These are phyloP conservation scores for Sturnira hondurensis DNA, from an alignment of 2,113 vertebrate genomes.

Conservation along the genomic window DNA sequence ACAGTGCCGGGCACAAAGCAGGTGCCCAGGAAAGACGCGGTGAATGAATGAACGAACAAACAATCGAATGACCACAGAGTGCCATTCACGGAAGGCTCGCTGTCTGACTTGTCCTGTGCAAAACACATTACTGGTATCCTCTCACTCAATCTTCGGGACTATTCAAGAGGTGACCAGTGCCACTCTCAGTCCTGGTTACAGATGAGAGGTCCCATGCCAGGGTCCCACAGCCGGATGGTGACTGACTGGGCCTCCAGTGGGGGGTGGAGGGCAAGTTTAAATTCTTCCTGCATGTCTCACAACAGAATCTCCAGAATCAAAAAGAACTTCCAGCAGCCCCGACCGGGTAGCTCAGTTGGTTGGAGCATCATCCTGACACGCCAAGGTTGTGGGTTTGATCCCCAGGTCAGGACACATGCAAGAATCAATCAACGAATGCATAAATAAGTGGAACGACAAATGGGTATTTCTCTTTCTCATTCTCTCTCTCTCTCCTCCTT, in stretches of 20 bases:
- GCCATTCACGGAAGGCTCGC: neutral
- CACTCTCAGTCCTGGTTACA: neutral
- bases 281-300: rapidly evolving
- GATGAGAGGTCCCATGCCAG: neutral
- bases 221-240: neutral
- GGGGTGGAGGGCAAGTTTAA: too few species aligned
- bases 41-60: neutral
- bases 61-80: neutral
- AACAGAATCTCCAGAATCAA: neutral
- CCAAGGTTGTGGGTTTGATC: too few species aligned
- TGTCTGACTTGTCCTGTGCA: neutral
- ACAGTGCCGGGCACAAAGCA: neutral
- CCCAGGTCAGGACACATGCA: too few species aligned
- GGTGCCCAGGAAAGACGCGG: neutral
- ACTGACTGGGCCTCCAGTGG: neutral
- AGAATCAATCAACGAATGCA: too few species aligned
- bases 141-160: neutral
- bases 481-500: too few species aligned
- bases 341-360: too few species aligned
- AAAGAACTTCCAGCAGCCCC: neutral
- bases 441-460: too few species aligned
- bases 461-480: too few species aligned
- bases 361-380: too few species aligned
- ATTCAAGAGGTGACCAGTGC: neutral
- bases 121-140: rapidly evolving